Base-by-base conservation (phyloP, 2,797 vertebrate genomes). In the Loriculus beryllinus region DNA sequence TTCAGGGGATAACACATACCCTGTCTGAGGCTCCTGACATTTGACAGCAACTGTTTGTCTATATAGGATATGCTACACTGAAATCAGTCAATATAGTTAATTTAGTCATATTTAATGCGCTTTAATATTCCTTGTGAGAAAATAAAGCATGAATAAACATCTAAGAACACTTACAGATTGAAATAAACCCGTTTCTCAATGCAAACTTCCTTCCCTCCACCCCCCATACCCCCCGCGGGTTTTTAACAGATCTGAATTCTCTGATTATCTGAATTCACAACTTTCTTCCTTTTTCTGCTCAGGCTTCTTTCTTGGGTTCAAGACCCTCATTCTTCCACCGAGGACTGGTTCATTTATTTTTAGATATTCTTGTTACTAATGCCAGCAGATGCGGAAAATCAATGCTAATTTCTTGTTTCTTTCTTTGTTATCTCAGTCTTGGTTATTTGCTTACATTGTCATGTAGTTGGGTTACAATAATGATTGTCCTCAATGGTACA, bases 401-500 rank as follows among this genome's bases (percentile, higher is more conserved):
- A 0, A 62, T 63, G 52, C 37, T 48, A 88, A 79, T 31, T 71
- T 90, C 75, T 82, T 64, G 29, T 60, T 79, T 65, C 45, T 77
- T 77, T 79, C 57, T 95, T 90, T 86, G 26, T 78, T 78, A 22
- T 74, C 59, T 77, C 39, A 60, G 54, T 82, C 72, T 12, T 74
- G 51, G 91, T 81, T 74, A 80, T 93, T 92, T 76, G 54, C 51
- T n/a, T 64, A 31, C 16, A 90, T 71, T 9, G 52, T 83, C 52
- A 49, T 86, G 54, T 60, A 67, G 71, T 3, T 92, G 71, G 59
- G 42, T 65, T 88, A 75, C 88, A 95, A 81, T 49, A 86, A 65
- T 71, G 85, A 51, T 62, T 31, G 33, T 75, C 62, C 72, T 87
- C 86, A 95, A 92, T 39, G 88, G 92, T 40, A 71, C 87, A 57